Evolutionary conservation across 2,797 vertebrate species (phyloP), one percentile per base, ranked within the genome.

Genomic region (Myotis planiceps): DNA sequence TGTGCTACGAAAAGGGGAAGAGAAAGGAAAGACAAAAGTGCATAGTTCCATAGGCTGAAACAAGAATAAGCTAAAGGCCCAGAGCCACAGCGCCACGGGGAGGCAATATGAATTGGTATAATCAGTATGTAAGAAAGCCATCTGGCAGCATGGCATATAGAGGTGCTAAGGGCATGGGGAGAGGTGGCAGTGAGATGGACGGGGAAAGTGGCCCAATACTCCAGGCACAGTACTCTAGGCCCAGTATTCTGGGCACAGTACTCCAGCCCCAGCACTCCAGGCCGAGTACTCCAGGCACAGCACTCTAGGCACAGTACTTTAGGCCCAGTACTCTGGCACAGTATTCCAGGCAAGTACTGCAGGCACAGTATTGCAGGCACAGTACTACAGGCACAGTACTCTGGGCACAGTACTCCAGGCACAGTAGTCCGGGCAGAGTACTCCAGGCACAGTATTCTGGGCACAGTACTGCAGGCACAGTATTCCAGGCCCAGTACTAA

Each of bases 71-170:
- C 76, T 63, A 65, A 68, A 85, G 63, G 34, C 51, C 60, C 27
- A 6, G 4, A 37, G 65, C 42, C 27, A 29, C 0, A 45, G 45
- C 13, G 45, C 45, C 45, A 45, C 3, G 0, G 49, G 63, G 53
- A 92, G 27, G 65, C n/a, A 29, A 86, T 16, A 65, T 1, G 65
- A 85, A 60, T 14, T 21, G 39, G 55, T 53, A 49, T 23, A 16
- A 83, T 88, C 39, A 69, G 86, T 88, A 69, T 51, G 66, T 58
- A 74, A 83, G 95, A 81, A 42, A 23, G 21, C 88, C 75, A 32
- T 63, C 75, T 80, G 94, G 82, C 39, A 80, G 51, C 9, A 6
- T 9, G 27, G 51, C 18, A 15, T 29, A 66, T 8, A 18, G 1
- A 65, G 66, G 49, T 21, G 68, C 15, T n/a, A 37, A 27, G 23